Base-by-base conservation (phyloP, 1,140 invertebrate genomes). In the Drosophila baimaii region DNA sequence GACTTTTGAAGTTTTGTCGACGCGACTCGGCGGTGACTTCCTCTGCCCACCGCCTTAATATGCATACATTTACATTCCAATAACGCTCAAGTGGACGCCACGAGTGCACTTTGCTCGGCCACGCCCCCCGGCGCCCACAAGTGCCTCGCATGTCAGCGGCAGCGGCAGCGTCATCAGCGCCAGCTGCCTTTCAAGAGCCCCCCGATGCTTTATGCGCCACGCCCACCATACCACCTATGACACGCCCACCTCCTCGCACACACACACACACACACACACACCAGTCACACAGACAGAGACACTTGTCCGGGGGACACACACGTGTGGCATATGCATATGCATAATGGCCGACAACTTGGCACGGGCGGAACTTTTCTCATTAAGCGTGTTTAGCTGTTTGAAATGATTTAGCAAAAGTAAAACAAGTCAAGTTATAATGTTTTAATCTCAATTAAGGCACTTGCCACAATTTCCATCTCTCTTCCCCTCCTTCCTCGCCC, bases 401-500 rank as follows among this genome's bases (percentile, higher is more conserved):
- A 89, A 89, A 85, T 84, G 81, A 90, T 89, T 89, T 81, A 89
- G 80, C 57, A 88, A 83, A 89, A 89, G 80, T 84, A 90, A 89
- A 89, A 84, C 85, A 89, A 89, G 84, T 89, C 84, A 89, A 89
- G 85, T 84, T 89, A 90, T 89, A 89, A 88, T 88, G 84, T 88
- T 88, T 89, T 88, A 88, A 89, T 89, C 84, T 89, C 85, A 89
- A 89, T 89, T 89, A 89, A 72, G 80, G 77, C 77, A 89, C 84
- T 89, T 89, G 85, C 84, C 81, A 83, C 79, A 84, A 81, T 78
- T 85, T 86, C 46, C 39, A 64, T 58, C 37, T 31, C 25, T 55
- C 10, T 27, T 17, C 17, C n/a, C 29, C 12, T 12, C 41, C 7
- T 54, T 39, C n/a, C 25, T 39, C n/a, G 19, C 29, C 62, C 33